Evolutionary conservation across 2,113 vertebrate species (phyloP).

Genomic region (Terrapene triunguis): DNA sequence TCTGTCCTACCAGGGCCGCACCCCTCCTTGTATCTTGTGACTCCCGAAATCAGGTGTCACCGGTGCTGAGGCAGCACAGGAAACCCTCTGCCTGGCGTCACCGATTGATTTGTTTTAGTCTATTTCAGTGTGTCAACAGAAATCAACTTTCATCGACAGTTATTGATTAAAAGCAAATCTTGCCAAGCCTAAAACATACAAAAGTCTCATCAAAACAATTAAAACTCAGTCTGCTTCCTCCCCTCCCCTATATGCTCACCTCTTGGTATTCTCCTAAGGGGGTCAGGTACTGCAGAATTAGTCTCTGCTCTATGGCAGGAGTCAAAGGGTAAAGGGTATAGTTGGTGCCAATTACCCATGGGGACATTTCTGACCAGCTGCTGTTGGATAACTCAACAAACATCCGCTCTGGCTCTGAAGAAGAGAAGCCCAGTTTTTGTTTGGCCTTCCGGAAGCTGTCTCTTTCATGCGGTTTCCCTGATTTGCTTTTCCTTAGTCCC

Average conservation of each 20-base stretch:
- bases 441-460: conserved; percentile 89
- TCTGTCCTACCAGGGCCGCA: not conserved
- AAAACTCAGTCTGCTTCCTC: not conserved
- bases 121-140: not conserved
- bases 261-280: conserved; percentile 98
- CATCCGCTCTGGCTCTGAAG: conserved; percentile 90
- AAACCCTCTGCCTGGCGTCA: not conserved
- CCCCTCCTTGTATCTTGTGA: not conserved
- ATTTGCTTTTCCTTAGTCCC: conserved; percentile 75
- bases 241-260: conserved; percentile 79
- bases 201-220: not conserved
- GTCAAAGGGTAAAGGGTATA: conserved; percentile 96
- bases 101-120: not conserved
- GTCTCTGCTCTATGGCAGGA: conserved; percentile 94
- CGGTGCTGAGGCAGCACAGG: not conserved
- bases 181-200: not conserved
- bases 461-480: conserved; percentile 84
- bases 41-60: not conserved
- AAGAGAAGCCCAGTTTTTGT: conserved; percentile 91
- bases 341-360: conserved; percentile 98
- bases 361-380: conserved; percentile 99
- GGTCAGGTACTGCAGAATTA: conserved; percentile 97
- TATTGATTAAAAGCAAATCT: not conserved
- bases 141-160: not conserved
- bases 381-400: conserved; percentile 98